These are phyloP conservation scores for Pterostichus madidus DNA, from an alignment of 2,888 invertebrate genomes.

Conservation along the genomic window DNA sequence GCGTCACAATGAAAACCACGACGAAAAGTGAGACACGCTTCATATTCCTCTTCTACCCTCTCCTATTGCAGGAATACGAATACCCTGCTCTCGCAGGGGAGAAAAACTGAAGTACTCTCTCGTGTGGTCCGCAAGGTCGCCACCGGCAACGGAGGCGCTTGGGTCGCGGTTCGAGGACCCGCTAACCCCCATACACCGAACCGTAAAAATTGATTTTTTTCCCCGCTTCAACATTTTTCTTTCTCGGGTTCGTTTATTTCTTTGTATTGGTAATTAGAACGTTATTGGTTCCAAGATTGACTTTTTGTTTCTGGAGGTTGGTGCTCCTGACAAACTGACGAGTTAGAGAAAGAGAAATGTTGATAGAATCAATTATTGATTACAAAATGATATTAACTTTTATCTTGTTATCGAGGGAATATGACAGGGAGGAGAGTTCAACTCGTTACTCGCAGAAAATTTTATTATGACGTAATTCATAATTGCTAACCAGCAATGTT, in stretches of 20 bases:
- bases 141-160: not conserved
- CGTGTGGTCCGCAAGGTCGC: slow-evolving; percentile 11
- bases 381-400: too few relatives aligned
- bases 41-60: not conserved
- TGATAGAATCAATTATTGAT: too few relatives aligned
- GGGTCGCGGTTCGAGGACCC: slow-evolving; percentile 18
- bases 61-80: not conserved
- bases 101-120: not conserved
- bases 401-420: too few relatives aligned
- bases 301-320: slow-evolving; percentile 15
- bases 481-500: not conserved
- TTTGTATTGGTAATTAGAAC: slow-evolving; percentile 30
- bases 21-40: slow-evolving; percentile 2
- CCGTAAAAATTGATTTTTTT: slow-evolving; percentile 43
- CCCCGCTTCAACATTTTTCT: not conserved
- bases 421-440: too few relatives aligned
- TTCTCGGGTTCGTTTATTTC: slow-evolving; percentile 17
- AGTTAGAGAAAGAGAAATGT: too few relatives aligned
- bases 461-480: not conserved
- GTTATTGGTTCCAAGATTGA: slow-evolving; percentile 31
- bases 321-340: too few relatives aligned
- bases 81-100: not conserved
- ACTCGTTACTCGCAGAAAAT: not conserved
- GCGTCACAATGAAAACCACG: slow-evolving; percentile 5
- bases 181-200: slow-evolving; percentile 18